These are phyloP conservation scores for Telmatherina bonti DNA, from an alignment of 2,797 vertebrate species.

Conservation along the genomic window DNA sequence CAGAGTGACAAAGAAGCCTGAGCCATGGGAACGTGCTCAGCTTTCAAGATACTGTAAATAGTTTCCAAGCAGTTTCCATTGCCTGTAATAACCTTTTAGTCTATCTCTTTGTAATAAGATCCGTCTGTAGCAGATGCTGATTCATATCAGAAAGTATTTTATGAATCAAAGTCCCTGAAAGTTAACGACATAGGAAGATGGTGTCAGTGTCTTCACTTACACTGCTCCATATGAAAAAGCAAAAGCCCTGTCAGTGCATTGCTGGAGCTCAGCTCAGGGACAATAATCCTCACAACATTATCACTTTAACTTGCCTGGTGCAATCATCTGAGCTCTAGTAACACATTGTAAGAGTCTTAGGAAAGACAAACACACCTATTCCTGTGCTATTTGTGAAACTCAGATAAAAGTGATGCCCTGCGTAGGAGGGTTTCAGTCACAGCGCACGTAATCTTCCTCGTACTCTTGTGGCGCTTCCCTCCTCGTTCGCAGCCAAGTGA, in stretches of 20 bases:
- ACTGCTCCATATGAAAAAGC: constrained; percentile 22
- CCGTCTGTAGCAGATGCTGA: constrained; percentile 15
- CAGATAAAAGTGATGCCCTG: constrained; percentile 16
- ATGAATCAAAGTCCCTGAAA: constrained; percentile 28
- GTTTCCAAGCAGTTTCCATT: constrained; percentile 23
- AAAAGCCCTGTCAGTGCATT: constrained; percentile 23
- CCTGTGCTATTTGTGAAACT: constrained; percentile 15
- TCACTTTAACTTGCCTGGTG: constrained; percentile 41
- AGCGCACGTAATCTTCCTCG: neutral
- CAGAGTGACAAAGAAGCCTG: constrained; percentile 19
- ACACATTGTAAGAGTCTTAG: constrained; percentile 10
- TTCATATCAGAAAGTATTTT: neutral
- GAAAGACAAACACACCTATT: constrained; percentile 30
- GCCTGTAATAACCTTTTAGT: neutral
- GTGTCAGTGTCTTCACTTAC: constrained; percentile 40
- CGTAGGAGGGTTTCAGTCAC: neutral
- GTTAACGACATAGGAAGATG: constrained; percentile 33
- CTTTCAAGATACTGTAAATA: constrained; percentile 23
- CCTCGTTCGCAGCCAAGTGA: constrained; percentile 53
- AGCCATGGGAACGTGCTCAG: constrained; percentile 7
- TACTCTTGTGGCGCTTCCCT: constrained; percentile 2
- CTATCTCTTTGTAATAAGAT: constrained; percentile 1
- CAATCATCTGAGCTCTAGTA: constrained; percentile 29
- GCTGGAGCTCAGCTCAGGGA: constrained; percentile 21
- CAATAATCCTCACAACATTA: constrained; percentile 49